Conservation (phyloP, 2,113 vertebrate genomes). For the Colaptes auratus region DNA sequence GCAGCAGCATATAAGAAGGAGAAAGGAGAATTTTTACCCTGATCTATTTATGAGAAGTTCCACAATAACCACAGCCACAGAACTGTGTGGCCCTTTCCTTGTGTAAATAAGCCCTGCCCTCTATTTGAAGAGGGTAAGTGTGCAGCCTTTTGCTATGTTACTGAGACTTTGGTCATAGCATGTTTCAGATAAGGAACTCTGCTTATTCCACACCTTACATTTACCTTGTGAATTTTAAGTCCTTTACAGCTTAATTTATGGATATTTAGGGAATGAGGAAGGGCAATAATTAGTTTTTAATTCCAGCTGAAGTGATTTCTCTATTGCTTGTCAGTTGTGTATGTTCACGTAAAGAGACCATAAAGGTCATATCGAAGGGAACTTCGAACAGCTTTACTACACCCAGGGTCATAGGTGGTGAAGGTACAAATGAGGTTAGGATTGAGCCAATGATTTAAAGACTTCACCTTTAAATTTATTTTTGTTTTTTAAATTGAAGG, state of each 20-base stretch:
- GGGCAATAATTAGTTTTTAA: not conserved
- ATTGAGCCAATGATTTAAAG: not conserved
- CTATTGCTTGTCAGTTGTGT: not conserved
- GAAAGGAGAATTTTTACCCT: not conserved
- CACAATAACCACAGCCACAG: not conserved
- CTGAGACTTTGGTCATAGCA: not conserved
- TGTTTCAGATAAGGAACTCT: not conserved
- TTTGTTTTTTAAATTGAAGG: not conserved
- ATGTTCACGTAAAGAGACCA: not conserved
- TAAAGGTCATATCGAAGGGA: not conserved
- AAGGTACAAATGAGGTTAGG: not conserved
- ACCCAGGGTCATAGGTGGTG: not conserved
- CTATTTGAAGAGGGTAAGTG: not conserved
- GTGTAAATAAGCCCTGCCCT: constrained; percentile 11
- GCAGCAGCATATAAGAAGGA: not conserved
- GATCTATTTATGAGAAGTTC: not conserved
- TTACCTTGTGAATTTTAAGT: not conserved
- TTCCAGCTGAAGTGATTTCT: not conserved
- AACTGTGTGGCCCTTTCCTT: not conserved
- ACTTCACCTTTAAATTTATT: not conserved
- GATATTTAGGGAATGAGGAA: not conserved
- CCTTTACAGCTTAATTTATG: not conserved
- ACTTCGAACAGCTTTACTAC: not conserved
- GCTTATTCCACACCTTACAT: not conserved
- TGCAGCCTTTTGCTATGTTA: not conserved